phyloP scores from a whole-genome alignment of 2,113 vertebrate species.

The Propithecus coquereli region DNA sequence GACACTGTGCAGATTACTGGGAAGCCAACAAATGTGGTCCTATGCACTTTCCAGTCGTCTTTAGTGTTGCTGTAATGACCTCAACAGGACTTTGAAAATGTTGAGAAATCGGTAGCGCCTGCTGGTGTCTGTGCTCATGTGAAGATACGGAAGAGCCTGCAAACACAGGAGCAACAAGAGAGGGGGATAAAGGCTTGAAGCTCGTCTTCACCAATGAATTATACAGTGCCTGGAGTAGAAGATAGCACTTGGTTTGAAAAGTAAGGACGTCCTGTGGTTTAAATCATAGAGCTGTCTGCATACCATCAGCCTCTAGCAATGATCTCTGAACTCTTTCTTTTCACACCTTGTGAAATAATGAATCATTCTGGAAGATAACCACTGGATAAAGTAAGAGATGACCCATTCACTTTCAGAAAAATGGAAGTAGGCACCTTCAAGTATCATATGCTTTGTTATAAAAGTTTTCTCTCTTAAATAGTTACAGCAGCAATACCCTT shows the following conservation, averaged over 20 bases:
- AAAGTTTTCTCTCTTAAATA: not conserved
- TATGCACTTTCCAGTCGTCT: not conserved
- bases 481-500: not conserved
- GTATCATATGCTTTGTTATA: not conserved
- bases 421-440: not conserved
- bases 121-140: not conserved
- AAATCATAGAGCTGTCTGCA: not conserved
- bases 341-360: not conserved
- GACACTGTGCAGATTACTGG: not conserved
- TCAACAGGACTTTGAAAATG: not conserved
- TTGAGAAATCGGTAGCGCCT: not conserved
- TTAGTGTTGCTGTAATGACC: not conserved
- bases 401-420: not conserved
- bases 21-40: not conserved
- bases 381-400: conserved; percentile 21
- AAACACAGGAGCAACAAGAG: not conserved
- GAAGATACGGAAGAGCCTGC: not conserved
- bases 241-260: not conserved
- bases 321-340: not conserved
- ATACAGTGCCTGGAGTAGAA: conserved; percentile 40
- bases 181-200: not conserved
- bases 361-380: conserved; percentile 1
- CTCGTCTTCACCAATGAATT: conserved; percentile 25
- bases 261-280: conserved; percentile 19
- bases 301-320: not conserved